Evolutionary conservation across 1,140 invertebrate species (phyloP), one percentile per base, ranked within the genome.

Genomic region (Campodea augens): DNA sequence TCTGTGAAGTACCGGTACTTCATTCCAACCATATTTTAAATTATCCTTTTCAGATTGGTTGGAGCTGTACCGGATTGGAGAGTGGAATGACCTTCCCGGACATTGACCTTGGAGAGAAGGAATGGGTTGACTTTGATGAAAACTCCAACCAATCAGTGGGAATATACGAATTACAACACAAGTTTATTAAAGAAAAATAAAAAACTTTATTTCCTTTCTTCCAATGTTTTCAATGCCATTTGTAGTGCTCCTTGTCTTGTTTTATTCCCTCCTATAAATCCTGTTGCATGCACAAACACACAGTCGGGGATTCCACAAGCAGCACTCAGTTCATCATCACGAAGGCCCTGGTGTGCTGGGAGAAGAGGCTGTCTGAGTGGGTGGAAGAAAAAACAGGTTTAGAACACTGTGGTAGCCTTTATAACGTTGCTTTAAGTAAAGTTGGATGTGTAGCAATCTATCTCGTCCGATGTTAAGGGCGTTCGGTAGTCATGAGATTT

Each of bases 121-220:
- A 91, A 61, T 93, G 89, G 89, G 82, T 73, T 3, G 88, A 92
- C 47, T 93, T 88, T 64, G 87, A 91, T 66, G 85, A 90, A 52
- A 87, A 84, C 56, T 75, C 73, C 25, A 71, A 77, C 21, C 68
- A 73, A 38, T 78, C 81, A 4, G 77, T 90, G 37, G 77, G 78
- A 1, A 70, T 92, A 47, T 83, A 81, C 55, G 80, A 85, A 49
- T 65, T 89, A 44, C 69, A 81, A 52, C 76, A 77, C 49, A 70
- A 74, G 52, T 87, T 89, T 68, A 60, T 64, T 12, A 65, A 57
- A 49, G 49, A 66, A 5, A 66, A 68, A 49, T 68, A 55, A 52
- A 10, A 32, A 32, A 32, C 27, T 15, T 10, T 32, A 15, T 32
- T 10, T 32, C 15, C 7, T 32, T 7, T 10, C 7, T 7, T 7